Base-by-base conservation (phyloP, 2,888 invertebrate species). In the Drosophila heteroneura region DNA sequence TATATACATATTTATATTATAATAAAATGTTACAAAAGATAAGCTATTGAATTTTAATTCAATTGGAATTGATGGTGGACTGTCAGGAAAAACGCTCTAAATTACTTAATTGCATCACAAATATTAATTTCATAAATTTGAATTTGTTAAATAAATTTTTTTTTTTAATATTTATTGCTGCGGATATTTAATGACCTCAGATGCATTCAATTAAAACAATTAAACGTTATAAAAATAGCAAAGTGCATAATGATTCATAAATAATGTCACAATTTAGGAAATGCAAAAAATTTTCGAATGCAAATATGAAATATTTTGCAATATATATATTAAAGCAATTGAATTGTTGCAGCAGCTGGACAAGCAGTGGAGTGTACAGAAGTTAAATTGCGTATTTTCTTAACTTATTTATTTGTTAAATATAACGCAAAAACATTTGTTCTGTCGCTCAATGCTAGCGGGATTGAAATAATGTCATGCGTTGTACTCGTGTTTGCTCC, bases 161-260 rank as follows among this genome's bases (percentile, higher is more conserved):
- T 70, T 47, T 70, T 53, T 39, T 67, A 51, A 53, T 66, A 56
- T 33, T 64, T 77, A 37, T 67, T 58, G 70, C n/a, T 71, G 70
- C 69, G 66, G 70, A 70, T 72, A 69, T 83, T 84, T 89, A 86
- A 85, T 85, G 76, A 70, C 67, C 65, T 66, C 82, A 70, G 74
- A 76, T 76, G 77, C 75, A 60, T 56, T 61, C 74, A 88, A 88
- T 88, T 89, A 86, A 85, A 89, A 74, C 85, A 84, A 85, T 85
- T 87, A 87, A 89, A 89, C 72, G 74, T 76, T 85, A 86, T 72
- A 72, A 83, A 89, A 85, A 85, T 82, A 57, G 47, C 56, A 66
- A 64, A 61, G 57, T 61, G 63, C 68, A 68, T 70, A 66, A 68
- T 72, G 59, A 68, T 68, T 61, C 72, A 85, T 86, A 69, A 86